Evolutionary conservation across 2,888 invertebrate genomes (phyloP).

Genomic region (Drosophila sordidapex): DNA sequence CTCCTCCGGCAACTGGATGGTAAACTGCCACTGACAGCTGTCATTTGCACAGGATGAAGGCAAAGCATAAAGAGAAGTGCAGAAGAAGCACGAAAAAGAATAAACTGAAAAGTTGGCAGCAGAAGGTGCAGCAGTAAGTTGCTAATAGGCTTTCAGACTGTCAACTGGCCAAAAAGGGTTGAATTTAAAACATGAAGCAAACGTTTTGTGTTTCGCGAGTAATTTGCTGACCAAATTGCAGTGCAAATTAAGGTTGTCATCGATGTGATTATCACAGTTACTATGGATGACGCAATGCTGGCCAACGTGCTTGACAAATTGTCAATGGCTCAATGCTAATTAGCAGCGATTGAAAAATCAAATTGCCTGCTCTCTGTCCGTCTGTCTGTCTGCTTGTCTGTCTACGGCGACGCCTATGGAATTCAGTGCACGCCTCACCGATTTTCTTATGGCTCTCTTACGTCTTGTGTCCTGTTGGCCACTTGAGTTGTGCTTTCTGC

Average conservation of each 20-base stretch:
- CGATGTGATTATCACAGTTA: slow-evolving; percentile 67
- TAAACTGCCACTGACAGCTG: slow-evolving; percentile 74
- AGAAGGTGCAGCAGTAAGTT: slow-evolving; percentile 40
- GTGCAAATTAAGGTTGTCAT: slow-evolving; percentile 42
- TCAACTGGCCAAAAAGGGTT: slow-evolving; percentile 26
- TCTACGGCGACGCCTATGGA: slow-evolving; percentile 62
- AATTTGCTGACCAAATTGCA: slow-evolving; percentile 29
- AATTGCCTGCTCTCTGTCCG: slow-evolving; percentile 53
- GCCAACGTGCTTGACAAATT: slow-evolving; percentile 62
- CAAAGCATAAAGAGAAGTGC: slow-evolving; percentile 11
- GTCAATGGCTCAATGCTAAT: slow-evolving; percentile 69
- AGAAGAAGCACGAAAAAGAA: slow-evolving; percentile 1
- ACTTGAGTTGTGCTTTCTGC: slow-evolving; percentile 78
- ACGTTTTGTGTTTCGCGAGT: slow-evolving; percentile 25
- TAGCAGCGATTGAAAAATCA: slow-evolving; percentile 79
- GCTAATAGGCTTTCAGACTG: slow-evolving; percentile 45
- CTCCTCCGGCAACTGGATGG: slow-evolving; percentile 48
- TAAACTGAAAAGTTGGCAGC: slow-evolving; percentile 15
- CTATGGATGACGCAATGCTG: slow-evolving; percentile 36
- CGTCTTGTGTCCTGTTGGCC: slow-evolving; percentile 50
- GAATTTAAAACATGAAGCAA: slow-evolving; percentile 13
- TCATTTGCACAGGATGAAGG: slow-evolving; percentile 55
- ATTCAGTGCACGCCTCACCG: slow-evolving; percentile 62
- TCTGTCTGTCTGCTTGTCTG: slow-evolving; percentile 9
- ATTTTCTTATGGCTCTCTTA: slow-evolving; percentile 52